Evolutionary conservation across 2,888 invertebrate species (phyloP), one percentile per base, ranked within the genome.

Genomic region (Meta bourneti): DNA sequence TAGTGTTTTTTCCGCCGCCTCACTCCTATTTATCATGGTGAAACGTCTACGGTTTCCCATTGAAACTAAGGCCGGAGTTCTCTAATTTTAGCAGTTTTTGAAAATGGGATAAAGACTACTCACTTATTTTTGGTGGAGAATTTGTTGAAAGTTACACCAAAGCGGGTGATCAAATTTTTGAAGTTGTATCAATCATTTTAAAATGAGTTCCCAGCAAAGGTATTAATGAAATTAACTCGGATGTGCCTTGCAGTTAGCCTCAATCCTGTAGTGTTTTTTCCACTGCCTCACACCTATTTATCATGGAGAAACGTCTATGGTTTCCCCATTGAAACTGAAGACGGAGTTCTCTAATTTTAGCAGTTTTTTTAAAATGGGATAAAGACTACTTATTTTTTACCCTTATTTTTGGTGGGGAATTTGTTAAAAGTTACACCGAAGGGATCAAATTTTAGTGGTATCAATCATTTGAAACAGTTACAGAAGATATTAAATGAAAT

Each of bases 21-120:
- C 71, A 34, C 51, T 80, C 74, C 88, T 79, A 90, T 90, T 90
- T 90, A 90, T 90, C 89, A 90, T 90, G 71, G 9, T 49, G 13
- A 61, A 54, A 52, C 77, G 79, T 78, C 72, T 71, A 83, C 89
- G 72, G 71, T 90, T 71, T 19, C 48, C 82, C 70, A 74, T 82
- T 81, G 75, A 79, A 89, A 82, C 69, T 89, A 83, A 20, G 78
- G 78, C 70, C 48, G 48, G 88, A 72, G 74, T 75, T 74, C 81
- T 74, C 61, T 51, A 77, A 61, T 61, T 85, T 71, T 54, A 49
- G 51, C 71, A 81, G 75, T 88, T 88, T 88, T 88, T 88, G 81
- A 88, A 74, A 88, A 19, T 48, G 88, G 78, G 78, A 74, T 77
- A 85, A 83, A 54, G 74, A 78, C 20, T 86, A 49, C 54, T 84